Evolutionary conservation across 2,113 vertebrate genomes (phyloP).

Genomic region (Fukomys damarensis): DNA sequence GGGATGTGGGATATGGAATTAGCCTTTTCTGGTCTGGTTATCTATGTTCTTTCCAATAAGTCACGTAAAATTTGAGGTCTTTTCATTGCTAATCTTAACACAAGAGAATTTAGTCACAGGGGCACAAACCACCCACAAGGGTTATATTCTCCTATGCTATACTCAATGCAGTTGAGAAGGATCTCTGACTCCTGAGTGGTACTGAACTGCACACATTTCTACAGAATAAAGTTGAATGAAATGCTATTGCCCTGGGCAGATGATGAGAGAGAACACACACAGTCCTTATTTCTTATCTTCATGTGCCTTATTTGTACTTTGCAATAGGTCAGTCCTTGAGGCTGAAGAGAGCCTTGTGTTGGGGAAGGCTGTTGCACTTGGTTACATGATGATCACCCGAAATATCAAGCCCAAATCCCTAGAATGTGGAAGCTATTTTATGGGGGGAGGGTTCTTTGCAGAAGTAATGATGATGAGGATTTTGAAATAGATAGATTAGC

Average conservation of each 20-base stretch:
- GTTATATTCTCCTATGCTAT: not conserved
- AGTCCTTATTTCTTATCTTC: not conserved
- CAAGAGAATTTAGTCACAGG: not conserved
- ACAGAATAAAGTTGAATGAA: not conserved
- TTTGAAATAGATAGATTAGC: not conserved
- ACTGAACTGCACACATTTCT: not conserved
- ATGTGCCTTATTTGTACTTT: not conserved
- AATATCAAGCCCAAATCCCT: not conserved
- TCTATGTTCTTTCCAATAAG: not conserved
- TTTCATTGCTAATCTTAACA: not conserved
- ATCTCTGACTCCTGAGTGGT: not conserved
- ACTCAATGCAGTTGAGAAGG: not conserved
- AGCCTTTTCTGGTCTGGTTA: not conserved
- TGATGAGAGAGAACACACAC: not conserved
- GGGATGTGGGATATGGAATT: not conserved
- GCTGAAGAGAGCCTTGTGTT: not conserved
- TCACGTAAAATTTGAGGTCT: not conserved
- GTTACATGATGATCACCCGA: not conserved
- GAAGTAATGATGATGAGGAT: not conserved
- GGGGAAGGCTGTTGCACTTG: not conserved
- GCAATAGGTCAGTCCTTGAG: not conserved
- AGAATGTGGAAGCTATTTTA: not conserved
- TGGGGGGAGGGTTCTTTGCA: not conserved
- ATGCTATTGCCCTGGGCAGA: rapidly evolving
- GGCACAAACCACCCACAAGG: not conserved